Base-by-base conservation (phyloP, 2,113 vertebrate genomes). In the Ammodytes dubius region DNA sequence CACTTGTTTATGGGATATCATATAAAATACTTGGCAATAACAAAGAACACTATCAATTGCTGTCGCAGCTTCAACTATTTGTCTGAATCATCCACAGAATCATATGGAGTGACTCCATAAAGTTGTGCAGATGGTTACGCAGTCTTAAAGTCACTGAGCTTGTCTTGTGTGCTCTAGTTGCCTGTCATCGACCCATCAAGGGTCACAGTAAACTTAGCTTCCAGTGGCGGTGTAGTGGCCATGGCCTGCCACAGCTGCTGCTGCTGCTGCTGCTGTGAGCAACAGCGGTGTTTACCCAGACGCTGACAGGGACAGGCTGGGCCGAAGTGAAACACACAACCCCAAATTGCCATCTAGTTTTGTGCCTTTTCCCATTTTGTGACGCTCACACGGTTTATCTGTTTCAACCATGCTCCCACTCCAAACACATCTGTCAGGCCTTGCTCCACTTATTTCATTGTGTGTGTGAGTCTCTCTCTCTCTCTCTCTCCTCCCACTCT, bases 201-300 rank as follows among this genome's bases (percentile, higher is more conserved):
- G 78, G 59, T 88, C 82, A 75, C 70, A 68, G 78, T 86, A 85
- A 88, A 88, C 87, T 87, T 80, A 90, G 83, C 75, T 81, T 77
- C 77, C 82, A 69, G 84, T 59, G 46, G 70, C 45, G 11, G 81
- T 27, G 27, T 1, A 40, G 78, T 17, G 54, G 81, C 86, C 80
- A 70, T 47, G 82, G 88, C 76, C 81, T 59, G 80, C 81, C 68
- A 72, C 86, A 81, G 87, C 86, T 82, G 81, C 75, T 43, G 40
- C 49, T 47, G 43, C n/a, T 42, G 52, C 65, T 49, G 60, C 46
- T 39, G 73, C 82, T 56, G 74, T 7, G 39, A 84, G 85, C 67
- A 72, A 72, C 66, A 43, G 63, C 42, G 40, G 19, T 87, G 78
- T 87, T 88, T 85, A 88, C 84, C 72, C 79, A 86, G 84, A 86